Evolutionary conservation across 1,140 invertebrate species (phyloP).

Genomic region (Parapsyche elsis): DNA sequence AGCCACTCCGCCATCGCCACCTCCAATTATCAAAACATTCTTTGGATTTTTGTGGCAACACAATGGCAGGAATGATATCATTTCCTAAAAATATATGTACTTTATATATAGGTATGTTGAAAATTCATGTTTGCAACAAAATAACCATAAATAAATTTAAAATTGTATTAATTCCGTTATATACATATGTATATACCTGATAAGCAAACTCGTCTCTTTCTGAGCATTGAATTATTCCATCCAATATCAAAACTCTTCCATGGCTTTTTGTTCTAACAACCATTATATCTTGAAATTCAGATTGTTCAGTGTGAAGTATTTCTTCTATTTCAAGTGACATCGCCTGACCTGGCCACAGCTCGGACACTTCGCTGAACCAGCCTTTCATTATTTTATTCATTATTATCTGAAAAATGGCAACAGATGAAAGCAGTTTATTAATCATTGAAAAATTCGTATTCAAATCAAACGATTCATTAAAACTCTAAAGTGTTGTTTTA

Average conservation of each 20-base stretch:
- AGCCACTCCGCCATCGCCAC: slow-evolving; percentile 96
- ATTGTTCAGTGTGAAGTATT: slow-evolving; percentile 84
- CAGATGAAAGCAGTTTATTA: too few relatives aligned
- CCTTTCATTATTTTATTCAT: slow-evolving; percentile 76
- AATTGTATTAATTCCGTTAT: too few relatives aligned
- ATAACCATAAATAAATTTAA: too few relatives aligned
- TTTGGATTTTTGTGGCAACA: slow-evolving; percentile 91
- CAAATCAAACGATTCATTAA: too few relatives aligned
- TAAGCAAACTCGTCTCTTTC: slow-evolving; percentile 97
- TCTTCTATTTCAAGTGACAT: slow-evolving; percentile 91
- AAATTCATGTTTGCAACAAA: not conserved
- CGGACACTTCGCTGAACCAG: slow-evolving; percentile 92
- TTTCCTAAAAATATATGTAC: slow-evolving; percentile 73
- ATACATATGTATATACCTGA: slow-evolving; percentile 68
- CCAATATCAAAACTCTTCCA: slow-evolving; percentile 90
- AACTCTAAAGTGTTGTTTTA: too few relatives aligned
- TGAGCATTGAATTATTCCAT: slow-evolving; percentile 97
- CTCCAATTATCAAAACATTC: slow-evolving; percentile 96
- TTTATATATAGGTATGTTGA: too few relatives aligned
- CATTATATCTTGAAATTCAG: slow-evolving; percentile 90
- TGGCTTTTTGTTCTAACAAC: slow-evolving; percentile 92
- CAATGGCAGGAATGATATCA: slow-evolving; percentile 95
- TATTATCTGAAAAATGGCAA: slow-evolving; percentile 3
- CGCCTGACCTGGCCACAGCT: slow-evolving; percentile 91
- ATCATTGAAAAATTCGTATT: too few relatives aligned